Base-by-base conservation (phyloP, 2,797 vertebrate genomes). In the Chiloscyllium punctatum region DNA sequence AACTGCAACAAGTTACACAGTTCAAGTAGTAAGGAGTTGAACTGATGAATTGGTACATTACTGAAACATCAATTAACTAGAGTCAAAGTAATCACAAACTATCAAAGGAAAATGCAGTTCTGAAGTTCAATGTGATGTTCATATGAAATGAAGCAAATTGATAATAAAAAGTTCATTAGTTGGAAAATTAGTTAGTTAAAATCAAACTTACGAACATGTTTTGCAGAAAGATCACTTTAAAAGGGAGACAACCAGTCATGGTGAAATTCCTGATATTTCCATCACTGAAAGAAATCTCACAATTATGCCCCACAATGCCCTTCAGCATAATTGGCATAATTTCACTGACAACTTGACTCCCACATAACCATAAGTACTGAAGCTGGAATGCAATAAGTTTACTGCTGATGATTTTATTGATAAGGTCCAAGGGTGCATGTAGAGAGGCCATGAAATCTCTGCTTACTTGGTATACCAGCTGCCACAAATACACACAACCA, bases 141-240 rank as follows among this genome's bases (percentile, higher is more conserved):
- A 13, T 42, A 69, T 68, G 62, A 92, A 92, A 68, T 92, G 11
- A 92, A 66, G 0, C 62, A 68, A 5, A 23, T 42, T 69, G 25
- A 42, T 23, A 92, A 69, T 68, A 69, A 66, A 92, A 92, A 42
- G 90, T 68, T 91, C 11, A 62, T 92, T 92, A 42, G 90, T 92
- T 92, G 33, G 57, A 91, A 91, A 66, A 37, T 92, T 42, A 21
- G 66, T 92, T 92, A 68, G 66, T 92, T 92, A 16, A 92, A 92
- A 92, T 68, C 90, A 92, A 37, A 92, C 16, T n/a, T 92, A 37
- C 7, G 21, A 42, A 69, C 66, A 92, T 25, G n/a, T 68, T 69
- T 6, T 8, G 33, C 23, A 37, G 66, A 25, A 88, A 30, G 13
- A 4, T 66, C 27, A 91, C 33, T 37, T 4, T n/a, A n/a, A 62